phyloP scores from a whole-genome alignment of 2,888 invertebrate species.

The Herminia tarsipennalis region DNA sequence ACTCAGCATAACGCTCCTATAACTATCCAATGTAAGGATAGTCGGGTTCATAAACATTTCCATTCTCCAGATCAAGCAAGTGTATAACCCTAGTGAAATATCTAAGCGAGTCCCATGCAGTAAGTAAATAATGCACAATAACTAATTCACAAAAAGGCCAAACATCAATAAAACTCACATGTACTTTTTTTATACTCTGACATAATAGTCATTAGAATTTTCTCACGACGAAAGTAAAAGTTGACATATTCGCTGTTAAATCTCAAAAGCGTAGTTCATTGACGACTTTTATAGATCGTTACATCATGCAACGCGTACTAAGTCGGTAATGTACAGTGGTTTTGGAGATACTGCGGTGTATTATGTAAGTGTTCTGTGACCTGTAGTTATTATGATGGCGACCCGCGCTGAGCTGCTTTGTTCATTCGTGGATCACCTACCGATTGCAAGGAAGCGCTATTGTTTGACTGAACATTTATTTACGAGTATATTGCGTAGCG shows the following conservation, averaged over 20 bases:
- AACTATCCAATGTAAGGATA: too few species aligned
- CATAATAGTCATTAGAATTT: slow-evolving; percentile 25
- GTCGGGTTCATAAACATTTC: too few species aligned
- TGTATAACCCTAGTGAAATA: too few species aligned
- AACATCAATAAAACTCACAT: background rate
- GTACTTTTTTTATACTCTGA: slow-evolving; percentile 4
- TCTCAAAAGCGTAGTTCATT: slow-evolving; percentile 19
- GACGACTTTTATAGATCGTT: slow-evolving; percentile 12
- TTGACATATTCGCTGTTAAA: slow-evolving; percentile 15
- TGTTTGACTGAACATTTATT: too few species aligned
- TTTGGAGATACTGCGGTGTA: slow-evolving; percentile 6
- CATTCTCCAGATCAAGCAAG: too few species aligned
- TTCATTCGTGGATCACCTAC: slow-evolving; percentile 8
- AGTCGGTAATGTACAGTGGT: slow-evolving; percentile 21
- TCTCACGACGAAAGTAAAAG: slow-evolving; percentile 43
- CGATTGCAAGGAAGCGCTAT: slow-evolving; percentile 2
- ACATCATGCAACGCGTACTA: slow-evolving; percentile 4
- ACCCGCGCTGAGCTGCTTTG: slow-evolving; percentile 14
- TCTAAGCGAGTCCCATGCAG: too few species aligned
- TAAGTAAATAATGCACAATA: too few species aligned
- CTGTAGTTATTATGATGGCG: slow-evolving; percentile 22
- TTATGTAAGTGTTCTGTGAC: slow-evolving; percentile 29
- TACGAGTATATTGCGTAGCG: too few species aligned
- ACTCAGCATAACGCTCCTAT: too few species aligned
- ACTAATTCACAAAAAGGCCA: background rate